Evolutionary conservation across 1,140 invertebrate genomes (phyloP).

Genomic region (Sweltsa coloradensis): DNA sequence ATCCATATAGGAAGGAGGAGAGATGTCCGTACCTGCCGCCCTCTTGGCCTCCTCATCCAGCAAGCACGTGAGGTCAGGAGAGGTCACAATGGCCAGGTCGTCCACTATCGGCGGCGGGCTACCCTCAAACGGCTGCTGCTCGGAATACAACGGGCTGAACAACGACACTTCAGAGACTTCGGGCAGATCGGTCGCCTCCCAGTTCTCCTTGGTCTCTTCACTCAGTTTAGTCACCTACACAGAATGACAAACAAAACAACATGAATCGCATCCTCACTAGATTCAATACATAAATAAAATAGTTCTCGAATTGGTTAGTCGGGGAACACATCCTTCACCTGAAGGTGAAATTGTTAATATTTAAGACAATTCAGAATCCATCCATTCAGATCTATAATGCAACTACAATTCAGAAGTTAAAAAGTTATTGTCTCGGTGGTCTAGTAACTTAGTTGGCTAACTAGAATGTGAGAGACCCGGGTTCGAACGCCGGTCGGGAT

Average conservation of each 20-base stretch:
- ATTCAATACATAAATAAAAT: too few relatives aligned
- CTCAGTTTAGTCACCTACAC: constrained; percentile 24
- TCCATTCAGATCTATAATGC: too few relatives aligned
- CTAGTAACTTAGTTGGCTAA: too few relatives aligned
- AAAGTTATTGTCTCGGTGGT: too few relatives aligned
- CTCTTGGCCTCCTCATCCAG: constrained; percentile 28
- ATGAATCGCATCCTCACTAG: not conserved
- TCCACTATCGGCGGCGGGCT: constrained; percentile 22
- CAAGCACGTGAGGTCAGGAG: constrained; percentile 28
- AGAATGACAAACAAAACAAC: not conserved
- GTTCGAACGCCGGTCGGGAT: too few relatives aligned
- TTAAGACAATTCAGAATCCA: too few relatives aligned
- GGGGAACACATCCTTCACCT: too few relatives aligned
- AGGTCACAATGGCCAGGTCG: constrained; percentile 26
- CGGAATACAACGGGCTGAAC: constrained; percentile 14
- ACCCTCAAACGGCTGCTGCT: too few relatives aligned
- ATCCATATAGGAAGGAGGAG: not conserved
- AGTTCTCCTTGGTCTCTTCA: constrained; percentile 35
- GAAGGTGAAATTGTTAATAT: too few relatives aligned
- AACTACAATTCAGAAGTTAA: too few relatives aligned
- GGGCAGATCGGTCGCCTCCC: constrained; percentile 28
- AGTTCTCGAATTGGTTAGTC: too few relatives aligned
- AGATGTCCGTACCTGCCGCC: constrained; percentile 5
- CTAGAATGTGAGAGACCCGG: too few relatives aligned
- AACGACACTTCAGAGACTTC: constrained; percentile 14